A percentile compares a stretch with the other conserved stretches of the same genome.
Conservation (phyloP, 1,140 invertebrate species). For the Scaptomyza hsui region DNA sequence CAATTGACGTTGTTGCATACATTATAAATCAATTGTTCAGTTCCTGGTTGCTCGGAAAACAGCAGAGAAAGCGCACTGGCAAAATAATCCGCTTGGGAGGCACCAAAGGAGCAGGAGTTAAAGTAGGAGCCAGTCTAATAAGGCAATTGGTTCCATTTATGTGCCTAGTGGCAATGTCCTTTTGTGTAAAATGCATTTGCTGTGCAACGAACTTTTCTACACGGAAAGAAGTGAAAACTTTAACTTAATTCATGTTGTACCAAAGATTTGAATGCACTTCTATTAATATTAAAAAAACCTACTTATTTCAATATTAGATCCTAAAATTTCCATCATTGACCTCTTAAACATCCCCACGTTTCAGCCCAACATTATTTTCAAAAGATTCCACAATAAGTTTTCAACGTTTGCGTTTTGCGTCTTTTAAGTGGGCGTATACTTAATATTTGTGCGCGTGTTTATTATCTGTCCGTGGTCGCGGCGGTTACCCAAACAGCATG, state of each 20-base stretch:
- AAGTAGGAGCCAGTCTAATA: not conserved
- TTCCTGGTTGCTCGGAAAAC: slow-evolving; percentile 36
- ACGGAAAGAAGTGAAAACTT: too few relatives aligned
- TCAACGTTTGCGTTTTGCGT: not conserved
- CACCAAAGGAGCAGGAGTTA: not conserved
- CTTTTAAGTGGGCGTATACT: slow-evolving; percentile 53
- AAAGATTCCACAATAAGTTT: not conserved
- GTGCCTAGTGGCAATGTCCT: too few relatives aligned
- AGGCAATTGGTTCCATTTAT: not conserved
- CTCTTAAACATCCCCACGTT: too few relatives aligned
- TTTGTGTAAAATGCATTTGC: too few relatives aligned
- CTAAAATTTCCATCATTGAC: too few relatives aligned
- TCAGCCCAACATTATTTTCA: not conserved
- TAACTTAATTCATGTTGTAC: too few relatives aligned
- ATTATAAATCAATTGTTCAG: slow-evolving; percentile 65
- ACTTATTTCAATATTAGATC: too few relatives aligned
- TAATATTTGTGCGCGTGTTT: slow-evolving; percentile 74
- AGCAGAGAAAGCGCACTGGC: not conserved
- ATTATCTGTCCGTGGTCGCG: slow-evolving; percentile 63
- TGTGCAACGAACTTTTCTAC: too few relatives aligned
- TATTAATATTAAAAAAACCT: too few relatives aligned
- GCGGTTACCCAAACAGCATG: slow-evolving; percentile 64
- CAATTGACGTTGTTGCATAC: slow-evolving; percentile 39
- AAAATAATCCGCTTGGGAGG: slow-evolving; percentile 49
- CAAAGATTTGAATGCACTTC: too few relatives aligned